Evolutionary conservation across 1,140 invertebrate genomes (phyloP), one percentile per base, ranked within the genome.

Genomic region (Lutraria rhynchaena): DNA sequence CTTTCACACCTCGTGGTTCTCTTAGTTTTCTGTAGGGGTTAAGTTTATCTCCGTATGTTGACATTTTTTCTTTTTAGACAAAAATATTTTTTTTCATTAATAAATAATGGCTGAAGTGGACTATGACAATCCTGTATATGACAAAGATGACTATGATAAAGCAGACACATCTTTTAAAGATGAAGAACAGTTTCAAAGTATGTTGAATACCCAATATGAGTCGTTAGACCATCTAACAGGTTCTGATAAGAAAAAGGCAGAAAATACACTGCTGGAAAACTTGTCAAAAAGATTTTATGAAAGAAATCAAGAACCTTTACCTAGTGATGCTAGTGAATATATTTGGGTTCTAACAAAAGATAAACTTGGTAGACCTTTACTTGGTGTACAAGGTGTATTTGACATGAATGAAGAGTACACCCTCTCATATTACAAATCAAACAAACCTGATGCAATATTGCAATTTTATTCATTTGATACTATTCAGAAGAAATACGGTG

Each of bases 21-120:
- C 49, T 67, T 37, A 53, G 41, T 22, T 24, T 57, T 24, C 70
- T 17, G 49, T n/a, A 24, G 37, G 71, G 80, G 27, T 77, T 53
- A 49, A 51, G 60, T 63, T 76, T 58, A 3, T 74, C 37, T 74
- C 70, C 70, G 35, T 41, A 58, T 27, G 33, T 53, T 3, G 70
- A 74, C 70, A 74, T 74, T 58, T 49, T 49, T 49, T 74, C n/a
- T n/a, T n/a, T n/a, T n/a, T n/a, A n/a, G n/a, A n/a, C n/a, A n/a
- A 49, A 13, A 11, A 19, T 49, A 11, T n/a, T 58, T n/a, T 27
- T n/a, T 15, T 58, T 58, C 22, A 9, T n/a, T 58, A 15, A 58
- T n/a, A n/a, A 58, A 27, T n/a, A n/a, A 58, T 13, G 22, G 9
- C 9, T 13, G 9, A 22, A 22, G 9, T 58, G 55, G 22, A 11